Base-by-base conservation (phyloP, 1,140 invertebrate species). In the Pseudomyrmex pallidus region DNA sequence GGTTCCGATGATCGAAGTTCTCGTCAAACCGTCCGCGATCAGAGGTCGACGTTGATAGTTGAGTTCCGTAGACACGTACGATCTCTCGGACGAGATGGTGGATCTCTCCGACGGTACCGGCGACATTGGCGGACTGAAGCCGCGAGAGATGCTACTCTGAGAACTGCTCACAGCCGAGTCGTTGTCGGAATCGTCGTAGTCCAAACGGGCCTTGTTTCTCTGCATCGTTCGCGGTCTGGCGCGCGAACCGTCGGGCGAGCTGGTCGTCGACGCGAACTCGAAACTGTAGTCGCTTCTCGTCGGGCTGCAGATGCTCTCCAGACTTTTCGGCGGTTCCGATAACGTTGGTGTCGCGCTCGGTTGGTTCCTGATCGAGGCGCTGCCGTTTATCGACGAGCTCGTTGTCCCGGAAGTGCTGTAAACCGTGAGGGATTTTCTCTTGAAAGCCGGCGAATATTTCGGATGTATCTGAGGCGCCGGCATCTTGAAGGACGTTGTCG, bases 361-460 rank as follows among this genome's bases (percentile, higher is more conserved):
- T 12, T 68, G 78, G 67, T 90, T 67, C 44, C 84, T 85, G 12
- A 48, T 22, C 25, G 50, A 50, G 7, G 9, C 46, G 54, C n/a
- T 78, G n/a, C 77, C 70, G 91, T 93, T 93, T 92, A 92, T 87
- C 93, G 95, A 64, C 86, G 94, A 78, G 91, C 89, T 77, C 93
- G 92, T 73, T 93, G 92, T 83, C 15, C 83, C 67, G 93, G 92
- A 87, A 2, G 90, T 66, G 54, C 95, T 95, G 90, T 96, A 96
- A 3, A 97, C 95, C 82, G 97, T 95, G 20, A 97, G 92, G 57
- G 95, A 96, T 93, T 97, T 97, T 72, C 97, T 92, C 91, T 98
- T 98, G 90, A 97, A 97, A 1, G 97, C 97, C 44, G 97, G 97
- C 1, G 97, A 97, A 94, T 97, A 98, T 94, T 97, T 97, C 0